Evolutionary conservation across 2,888 invertebrate genomes (phyloP).

Genomic region (Orthonevra nobilis): DNA sequence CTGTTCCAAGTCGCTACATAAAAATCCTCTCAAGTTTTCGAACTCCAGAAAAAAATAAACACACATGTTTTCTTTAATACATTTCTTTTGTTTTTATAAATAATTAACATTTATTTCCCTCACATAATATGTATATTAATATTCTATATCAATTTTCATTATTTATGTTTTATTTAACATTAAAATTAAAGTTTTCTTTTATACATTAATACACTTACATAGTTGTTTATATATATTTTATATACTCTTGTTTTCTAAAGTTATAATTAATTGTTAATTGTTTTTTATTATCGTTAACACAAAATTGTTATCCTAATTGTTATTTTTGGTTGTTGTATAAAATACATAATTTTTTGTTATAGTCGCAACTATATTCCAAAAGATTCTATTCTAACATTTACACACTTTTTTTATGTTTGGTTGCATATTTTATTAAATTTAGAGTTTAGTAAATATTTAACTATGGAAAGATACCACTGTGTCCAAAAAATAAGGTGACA

Average conservation of each 20-base stretch:
- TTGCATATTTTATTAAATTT: no score
- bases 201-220: constrained; percentile 22
- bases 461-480: no score
- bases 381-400: constrained; percentile 8
- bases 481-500: no score
- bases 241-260: neutral
- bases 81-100: constrained; percentile 48
- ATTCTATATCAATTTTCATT: constrained; percentile 8
- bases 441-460: no score
- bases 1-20: no score
- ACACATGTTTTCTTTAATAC: neutral
- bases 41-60: constrained; percentile 23
- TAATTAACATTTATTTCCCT: constrained; percentile 58
- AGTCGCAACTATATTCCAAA: neutral
- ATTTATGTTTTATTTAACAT: constrained; percentile 6
- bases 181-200: constrained; percentile 15
- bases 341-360: neutral
- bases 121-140: constrained; percentile 17
- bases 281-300: neutral
- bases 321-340: neutral
- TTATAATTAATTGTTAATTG: neutral
- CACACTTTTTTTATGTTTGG: no score
- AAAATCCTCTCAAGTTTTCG: no score
- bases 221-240: neutral
- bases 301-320: neutral